Evolutionary conservation across 2,797 vertebrate genomes (phyloP).

Genomic region (Characodon lateralis): DNA sequence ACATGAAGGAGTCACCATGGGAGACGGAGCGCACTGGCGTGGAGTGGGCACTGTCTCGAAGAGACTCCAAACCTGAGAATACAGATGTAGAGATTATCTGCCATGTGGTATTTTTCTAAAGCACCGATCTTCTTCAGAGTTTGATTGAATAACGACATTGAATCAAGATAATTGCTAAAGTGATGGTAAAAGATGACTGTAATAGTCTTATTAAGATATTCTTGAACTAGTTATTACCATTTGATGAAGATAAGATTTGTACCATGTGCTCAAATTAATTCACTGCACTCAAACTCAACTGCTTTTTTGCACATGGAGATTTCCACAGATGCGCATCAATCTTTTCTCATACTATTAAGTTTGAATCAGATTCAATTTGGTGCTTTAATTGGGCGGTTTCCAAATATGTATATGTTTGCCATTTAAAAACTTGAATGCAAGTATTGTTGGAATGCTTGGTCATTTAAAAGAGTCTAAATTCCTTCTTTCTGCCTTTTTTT

Average conservation of each 20-base stretch:
- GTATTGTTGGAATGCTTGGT: neutral
- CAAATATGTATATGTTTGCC: neutral
- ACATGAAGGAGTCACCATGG: slow-evolving; percentile 84
- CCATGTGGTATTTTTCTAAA: neutral
- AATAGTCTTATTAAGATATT: neutral
- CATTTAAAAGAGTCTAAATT: neutral
- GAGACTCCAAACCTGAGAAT: slow-evolving; percentile 89
- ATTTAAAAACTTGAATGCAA: neutral
- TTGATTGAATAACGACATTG: neutral
- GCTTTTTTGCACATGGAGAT: neutral
- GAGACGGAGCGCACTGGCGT: slow-evolving; percentile 90
- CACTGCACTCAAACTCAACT: neutral
- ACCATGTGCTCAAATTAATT: neutral
- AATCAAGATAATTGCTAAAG: neutral
- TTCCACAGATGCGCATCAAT: neutral
- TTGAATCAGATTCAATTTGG: neutral
- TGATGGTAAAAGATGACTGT: neutral
- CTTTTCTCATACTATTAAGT: neutral
- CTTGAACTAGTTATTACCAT: neutral
- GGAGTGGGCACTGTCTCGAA: slow-evolving; percentile 94
- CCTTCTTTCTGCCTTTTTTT: neutral
- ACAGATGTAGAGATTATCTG: neutral
- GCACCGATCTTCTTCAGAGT: neutral
- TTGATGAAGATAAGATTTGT: neutral
- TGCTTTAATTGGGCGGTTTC: neutral